Percentiles rank a stretch among this genome's conserved stretches.
Conservation (phyloP, 2,888 invertebrate species). For the Tachina fera region DNA sequence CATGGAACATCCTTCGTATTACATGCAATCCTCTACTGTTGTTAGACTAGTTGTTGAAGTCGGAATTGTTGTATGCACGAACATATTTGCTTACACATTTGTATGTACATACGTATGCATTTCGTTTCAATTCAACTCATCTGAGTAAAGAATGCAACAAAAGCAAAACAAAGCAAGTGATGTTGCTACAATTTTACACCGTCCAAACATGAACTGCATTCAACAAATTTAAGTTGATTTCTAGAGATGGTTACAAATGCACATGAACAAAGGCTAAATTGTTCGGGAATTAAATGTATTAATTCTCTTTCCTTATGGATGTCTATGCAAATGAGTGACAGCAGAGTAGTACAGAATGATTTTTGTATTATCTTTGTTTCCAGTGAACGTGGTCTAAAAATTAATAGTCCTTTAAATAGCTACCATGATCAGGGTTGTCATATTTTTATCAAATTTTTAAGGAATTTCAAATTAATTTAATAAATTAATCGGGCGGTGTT, state of each 20-base stretch:
- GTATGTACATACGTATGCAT: not conserved
- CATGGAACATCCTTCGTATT: not conserved
- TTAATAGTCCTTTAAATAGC: too few species aligned
- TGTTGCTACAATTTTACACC: slow-evolving; percentile 56
- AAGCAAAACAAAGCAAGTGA: slow-evolving; percentile 16
- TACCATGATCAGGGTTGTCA: too few species aligned
- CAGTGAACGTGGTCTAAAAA: too few species aligned
- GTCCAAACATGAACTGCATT: slow-evolving; percentile 56
- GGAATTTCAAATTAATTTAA: too few species aligned
- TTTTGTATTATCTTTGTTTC: too few species aligned
- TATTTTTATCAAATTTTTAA: too few species aligned
- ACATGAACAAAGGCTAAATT: not conserved
- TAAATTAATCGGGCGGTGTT: too few species aligned
- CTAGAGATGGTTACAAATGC: slow-evolving; percentile 22
- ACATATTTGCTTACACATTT: not conserved
- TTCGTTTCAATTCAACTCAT: slow-evolving; percentile 23
- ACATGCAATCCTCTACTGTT: not conserved
- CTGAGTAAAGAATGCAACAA: slow-evolving; percentile 28
- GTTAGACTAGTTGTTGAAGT: not conserved
- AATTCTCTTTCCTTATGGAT: not conserved
- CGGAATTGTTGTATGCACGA: not conserved
- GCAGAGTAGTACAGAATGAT: too few species aligned
- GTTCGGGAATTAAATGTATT: not conserved
- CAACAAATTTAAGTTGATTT: slow-evolving; percentile 59
- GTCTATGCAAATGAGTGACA: too few species aligned